phyloP scores from a whole-genome alignment of 2,113 vertebrate species.

The Benitochromis conjunctus region DNA sequence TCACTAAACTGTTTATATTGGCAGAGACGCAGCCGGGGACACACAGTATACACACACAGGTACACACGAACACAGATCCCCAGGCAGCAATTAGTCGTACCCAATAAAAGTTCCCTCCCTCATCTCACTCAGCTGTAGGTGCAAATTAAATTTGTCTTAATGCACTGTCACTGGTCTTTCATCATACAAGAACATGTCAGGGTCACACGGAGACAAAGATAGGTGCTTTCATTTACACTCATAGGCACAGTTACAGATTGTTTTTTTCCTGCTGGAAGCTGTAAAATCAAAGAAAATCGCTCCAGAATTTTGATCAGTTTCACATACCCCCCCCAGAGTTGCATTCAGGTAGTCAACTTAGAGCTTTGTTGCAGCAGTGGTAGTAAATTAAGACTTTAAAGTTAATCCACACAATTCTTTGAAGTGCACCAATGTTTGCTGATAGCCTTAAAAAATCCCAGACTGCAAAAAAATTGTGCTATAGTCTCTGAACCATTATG shows the following conservation, averaged over 20 bases:
- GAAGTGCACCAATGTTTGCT: not conserved
- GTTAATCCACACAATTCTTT: not conserved
- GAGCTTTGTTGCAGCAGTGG: not conserved
- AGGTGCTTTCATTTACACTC: conserved; percentile 2
- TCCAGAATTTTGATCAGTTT: not conserved
- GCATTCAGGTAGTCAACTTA: not conserved
- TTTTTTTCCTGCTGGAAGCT: not conserved
- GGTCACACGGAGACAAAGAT: conserved; percentile 21
- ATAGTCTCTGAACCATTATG: not conserved
- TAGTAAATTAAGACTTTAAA: not conserved
- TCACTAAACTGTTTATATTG: conserved; percentile 63
- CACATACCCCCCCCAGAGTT: not conserved
- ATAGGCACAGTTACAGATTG: not conserved
- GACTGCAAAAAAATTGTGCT: not conserved
- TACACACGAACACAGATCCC: conserved; percentile 71
- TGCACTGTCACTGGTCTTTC: conserved; percentile 53
- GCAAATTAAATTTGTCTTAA: conserved; percentile 81
- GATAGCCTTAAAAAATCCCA: not conserved
- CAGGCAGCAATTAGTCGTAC: conserved; percentile 88
- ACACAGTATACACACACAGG: conserved; percentile 55
- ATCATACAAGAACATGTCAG: conserved; percentile 63
- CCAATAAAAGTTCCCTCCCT: conserved; percentile 79
- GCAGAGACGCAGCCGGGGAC: conserved; percentile 29
- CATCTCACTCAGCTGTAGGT: conserved; percentile 79
- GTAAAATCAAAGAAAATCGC: not conserved